Conservation (phyloP, 1,140 invertebrate genomes). For the Eriocheir sinensis region DNA sequence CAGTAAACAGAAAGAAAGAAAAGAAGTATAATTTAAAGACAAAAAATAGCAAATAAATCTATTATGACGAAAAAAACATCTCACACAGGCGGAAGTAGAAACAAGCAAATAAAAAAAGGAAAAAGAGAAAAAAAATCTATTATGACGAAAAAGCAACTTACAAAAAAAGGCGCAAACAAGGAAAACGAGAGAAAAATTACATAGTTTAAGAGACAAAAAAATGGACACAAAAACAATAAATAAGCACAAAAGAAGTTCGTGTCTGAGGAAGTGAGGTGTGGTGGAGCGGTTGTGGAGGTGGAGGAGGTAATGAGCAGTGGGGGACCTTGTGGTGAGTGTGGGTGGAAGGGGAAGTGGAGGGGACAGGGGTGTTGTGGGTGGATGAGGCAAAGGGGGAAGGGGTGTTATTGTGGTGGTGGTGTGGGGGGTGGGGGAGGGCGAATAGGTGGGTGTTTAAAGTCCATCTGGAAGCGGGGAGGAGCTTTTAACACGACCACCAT, state of each 20-base stretch:
- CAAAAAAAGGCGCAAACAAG: too few relatives aligned
- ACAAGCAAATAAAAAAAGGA: too few relatives aligned
- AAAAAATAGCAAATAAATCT: too few relatives aligned
- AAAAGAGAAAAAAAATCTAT: too few relatives aligned
- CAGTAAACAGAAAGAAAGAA: background rate
- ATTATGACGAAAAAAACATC: too few relatives aligned
- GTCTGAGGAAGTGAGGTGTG: background rate
- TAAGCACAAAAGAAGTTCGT: too few relatives aligned
- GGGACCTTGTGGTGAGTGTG: background rate
- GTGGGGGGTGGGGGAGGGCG: background rate
- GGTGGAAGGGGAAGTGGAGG: background rate
- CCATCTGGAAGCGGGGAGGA: background rate
- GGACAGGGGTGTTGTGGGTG: background rate
- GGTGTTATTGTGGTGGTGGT: slow-evolving; percentile 18
- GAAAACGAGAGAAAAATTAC: too few relatives aligned
- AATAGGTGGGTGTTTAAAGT: slow-evolving; percentile 15
- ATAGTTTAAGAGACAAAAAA: too few relatives aligned
- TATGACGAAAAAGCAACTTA: too few relatives aligned
- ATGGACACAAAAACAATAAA: too few relatives aligned
- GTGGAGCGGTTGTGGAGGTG: background rate
- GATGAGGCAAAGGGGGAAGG: background rate
- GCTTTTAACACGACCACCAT: slow-evolving; percentile 22
- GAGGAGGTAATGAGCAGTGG: background rate
- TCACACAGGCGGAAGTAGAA: too few relatives aligned
- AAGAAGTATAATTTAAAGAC: too few relatives aligned